Conservation (phyloP, 2,797 vertebrate genomes). For the Hemitrygon akajei region DNA sequence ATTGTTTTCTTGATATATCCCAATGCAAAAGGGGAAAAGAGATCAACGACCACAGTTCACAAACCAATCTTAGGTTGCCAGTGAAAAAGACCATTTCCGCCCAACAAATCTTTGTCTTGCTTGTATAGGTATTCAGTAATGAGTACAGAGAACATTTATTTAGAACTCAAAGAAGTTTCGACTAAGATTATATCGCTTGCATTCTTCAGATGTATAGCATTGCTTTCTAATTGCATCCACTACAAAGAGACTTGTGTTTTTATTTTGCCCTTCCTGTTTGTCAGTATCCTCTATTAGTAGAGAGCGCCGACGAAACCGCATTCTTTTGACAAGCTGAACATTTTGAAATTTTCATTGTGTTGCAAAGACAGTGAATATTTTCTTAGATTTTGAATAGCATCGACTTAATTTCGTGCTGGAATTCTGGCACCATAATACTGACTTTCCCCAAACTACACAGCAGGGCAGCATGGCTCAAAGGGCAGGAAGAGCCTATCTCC, state of each 20-base stretch:
- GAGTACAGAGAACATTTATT: neutral
- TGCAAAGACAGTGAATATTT: neutral
- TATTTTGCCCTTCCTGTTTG: neutral
- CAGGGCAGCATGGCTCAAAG: no score
- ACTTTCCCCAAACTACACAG: neutral
- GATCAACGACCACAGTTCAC: no score
- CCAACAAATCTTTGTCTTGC: neutral
- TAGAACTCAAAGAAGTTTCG: neutral
- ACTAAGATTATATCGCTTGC: neutral
- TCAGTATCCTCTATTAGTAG: neutral
- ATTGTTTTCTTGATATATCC: no score
- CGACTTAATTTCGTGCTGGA: neutral
- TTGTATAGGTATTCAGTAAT: neutral
- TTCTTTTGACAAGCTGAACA: neutral
- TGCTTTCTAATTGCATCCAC: neutral
- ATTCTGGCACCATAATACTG: neutral
- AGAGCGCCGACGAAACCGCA: neutral
- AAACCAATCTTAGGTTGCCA: neutral
- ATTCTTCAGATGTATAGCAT: neutral
- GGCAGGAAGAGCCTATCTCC: no score
- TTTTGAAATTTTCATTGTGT: neutral
- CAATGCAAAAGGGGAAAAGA: neutral
- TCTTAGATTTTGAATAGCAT: neutral
- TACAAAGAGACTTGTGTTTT: neutral
- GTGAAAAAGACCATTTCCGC: neutral